Conservation (phyloP, 2,888 invertebrate species). For the Druceiella hillmani region DNA sequence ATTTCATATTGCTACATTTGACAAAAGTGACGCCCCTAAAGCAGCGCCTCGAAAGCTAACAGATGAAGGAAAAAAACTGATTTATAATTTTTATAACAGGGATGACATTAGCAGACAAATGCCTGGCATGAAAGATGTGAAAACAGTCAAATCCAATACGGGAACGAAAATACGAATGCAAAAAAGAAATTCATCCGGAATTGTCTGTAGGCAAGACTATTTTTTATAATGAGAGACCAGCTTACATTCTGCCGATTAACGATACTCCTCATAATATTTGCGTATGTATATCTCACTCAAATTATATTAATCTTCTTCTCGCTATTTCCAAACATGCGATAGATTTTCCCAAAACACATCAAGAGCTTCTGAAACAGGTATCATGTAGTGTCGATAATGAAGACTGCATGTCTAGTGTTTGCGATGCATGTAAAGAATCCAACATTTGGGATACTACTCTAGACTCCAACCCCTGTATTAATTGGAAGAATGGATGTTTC, state of each 20-base stretch:
- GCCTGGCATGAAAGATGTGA: slow-evolving; percentile 21
- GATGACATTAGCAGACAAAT: slow-evolving; percentile 22
- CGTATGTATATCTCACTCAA: slow-evolving; percentile 22
- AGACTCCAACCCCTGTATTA: slow-evolving; percentile 19
- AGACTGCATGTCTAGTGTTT: slow-evolving; percentile 18
- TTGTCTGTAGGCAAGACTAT: slow-evolving; percentile 14
- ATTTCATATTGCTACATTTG: slow-evolving; percentile 1
- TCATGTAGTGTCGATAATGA: slow-evolving; percentile 18
- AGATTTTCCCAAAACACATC: slow-evolving; percentile 16
- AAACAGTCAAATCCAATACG: slow-evolving; percentile 18
- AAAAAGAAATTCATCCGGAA: slow-evolving; percentile 15
- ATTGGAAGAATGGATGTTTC: too few relatives aligned
- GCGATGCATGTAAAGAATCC: slow-evolving; percentile 22
- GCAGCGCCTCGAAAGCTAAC: slow-evolving; percentile 13
- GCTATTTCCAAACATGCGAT: slow-evolving; percentile 21
- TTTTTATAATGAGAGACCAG: slow-evolving; percentile 17
- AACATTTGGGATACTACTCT: slow-evolving; percentile 19
- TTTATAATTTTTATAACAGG: slow-evolving; percentile 18
- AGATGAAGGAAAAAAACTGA: slow-evolving; percentile 10
- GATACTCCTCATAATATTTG: slow-evolving; percentile 23
- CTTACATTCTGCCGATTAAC: slow-evolving; percentile 20
- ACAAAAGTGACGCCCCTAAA: slow-evolving; percentile 24
- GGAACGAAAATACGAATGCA: slow-evolving; percentile 19
- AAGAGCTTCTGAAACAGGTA: slow-evolving; percentile 16
- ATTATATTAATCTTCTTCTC: slow-evolving; percentile 21